phyloP scores from a whole-genome alignment of 2,888 invertebrate species.

The Erebia palarica region DNA sequence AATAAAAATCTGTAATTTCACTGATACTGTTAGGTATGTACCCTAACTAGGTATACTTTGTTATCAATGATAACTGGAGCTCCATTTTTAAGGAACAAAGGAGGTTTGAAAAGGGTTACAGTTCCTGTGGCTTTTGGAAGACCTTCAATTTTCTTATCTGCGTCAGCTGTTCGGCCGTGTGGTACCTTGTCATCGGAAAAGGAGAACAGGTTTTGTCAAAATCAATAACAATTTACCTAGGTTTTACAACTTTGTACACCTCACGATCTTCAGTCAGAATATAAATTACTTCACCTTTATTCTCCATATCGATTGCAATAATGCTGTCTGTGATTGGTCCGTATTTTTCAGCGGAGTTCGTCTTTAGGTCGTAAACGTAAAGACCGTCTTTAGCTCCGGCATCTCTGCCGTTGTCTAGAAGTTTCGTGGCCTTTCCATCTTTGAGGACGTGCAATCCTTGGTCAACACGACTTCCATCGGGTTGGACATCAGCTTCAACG shows the following conservation, averaged over 20 bases:
- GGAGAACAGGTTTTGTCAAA: constrained; percentile 59
- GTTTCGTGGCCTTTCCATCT: constrained; percentile 44
- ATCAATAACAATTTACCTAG: constrained; percentile 61
- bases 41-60: constrained; percentile 48
- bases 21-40: constrained; percentile 56
- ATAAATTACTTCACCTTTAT: constrained; percentile 52
- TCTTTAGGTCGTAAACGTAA: constrained; percentile 49
- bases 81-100: constrained; percentile 52
- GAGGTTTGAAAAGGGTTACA: constrained; percentile 54
- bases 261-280: constrained; percentile 56
- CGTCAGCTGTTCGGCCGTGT: constrained; percentile 49
- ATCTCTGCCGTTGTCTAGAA: constrained; percentile 55
- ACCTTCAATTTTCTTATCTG: constrained; percentile 54
- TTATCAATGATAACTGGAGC: constrained; percentile 53
- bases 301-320: constrained; percentile 41
- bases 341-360: constrained; percentile 42
- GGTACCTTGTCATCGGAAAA: constrained; percentile 52
- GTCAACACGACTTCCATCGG: constrained; percentile 35
- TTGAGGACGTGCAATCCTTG: constrained; percentile 52
- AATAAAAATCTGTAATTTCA: constrained; percentile 46
- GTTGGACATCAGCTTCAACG: constrained; percentile 44
- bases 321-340: constrained; percentile 46
- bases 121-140: constrained; percentile 51
- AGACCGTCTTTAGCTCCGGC: constrained; percentile 57
- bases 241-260: constrained; percentile 59